These are phyloP conservation scores for Uropsilus gracilis DNA, from an alignment of 2,113 vertebrate genomes.

Conservation along the genomic window DNA sequence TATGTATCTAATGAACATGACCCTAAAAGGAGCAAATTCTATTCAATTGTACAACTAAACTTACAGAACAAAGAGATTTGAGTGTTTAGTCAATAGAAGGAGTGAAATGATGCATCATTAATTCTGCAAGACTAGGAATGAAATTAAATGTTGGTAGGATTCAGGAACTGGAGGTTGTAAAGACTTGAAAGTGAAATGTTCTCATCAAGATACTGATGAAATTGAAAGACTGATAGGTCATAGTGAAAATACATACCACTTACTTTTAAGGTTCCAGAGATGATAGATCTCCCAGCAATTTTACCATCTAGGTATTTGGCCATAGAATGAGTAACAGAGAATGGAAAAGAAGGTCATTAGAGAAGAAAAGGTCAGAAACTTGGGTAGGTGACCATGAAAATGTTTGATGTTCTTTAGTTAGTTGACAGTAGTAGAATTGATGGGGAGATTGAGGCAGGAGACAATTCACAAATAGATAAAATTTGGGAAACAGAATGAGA, in stretches of 20 bases:
- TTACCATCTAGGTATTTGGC: background rate
- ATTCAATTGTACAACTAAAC: background rate
- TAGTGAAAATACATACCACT: background rate
- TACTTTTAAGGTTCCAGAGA: background rate
- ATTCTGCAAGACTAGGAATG: background rate
- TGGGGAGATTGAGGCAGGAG: background rate
- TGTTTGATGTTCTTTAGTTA: background rate
- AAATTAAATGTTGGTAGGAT: background rate
- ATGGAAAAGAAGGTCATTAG: background rate
- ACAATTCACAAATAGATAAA: background rate
- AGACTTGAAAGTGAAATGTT: background rate
- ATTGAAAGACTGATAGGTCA: background rate
- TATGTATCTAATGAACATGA: too few relatives aligned
- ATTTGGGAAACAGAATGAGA: background rate
- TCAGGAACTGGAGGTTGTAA: background rate
- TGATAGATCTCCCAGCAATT: background rate
- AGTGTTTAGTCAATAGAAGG: background rate
- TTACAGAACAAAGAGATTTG: background rate
- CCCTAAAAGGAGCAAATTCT: background rate
- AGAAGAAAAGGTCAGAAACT: conserved; percentile 7
- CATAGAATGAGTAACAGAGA: background rate
- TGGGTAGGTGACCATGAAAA: background rate
- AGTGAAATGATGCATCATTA: background rate
- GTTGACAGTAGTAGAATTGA: background rate
- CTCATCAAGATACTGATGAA: background rate